A percentile compares a stretch with the other conserved stretches of the same genome.
These are phyloP conservation scores for Teleogryllus occipitalis DNA, from an alignment of 1,140 invertebrate species.

Conservation along the genomic window DNA sequence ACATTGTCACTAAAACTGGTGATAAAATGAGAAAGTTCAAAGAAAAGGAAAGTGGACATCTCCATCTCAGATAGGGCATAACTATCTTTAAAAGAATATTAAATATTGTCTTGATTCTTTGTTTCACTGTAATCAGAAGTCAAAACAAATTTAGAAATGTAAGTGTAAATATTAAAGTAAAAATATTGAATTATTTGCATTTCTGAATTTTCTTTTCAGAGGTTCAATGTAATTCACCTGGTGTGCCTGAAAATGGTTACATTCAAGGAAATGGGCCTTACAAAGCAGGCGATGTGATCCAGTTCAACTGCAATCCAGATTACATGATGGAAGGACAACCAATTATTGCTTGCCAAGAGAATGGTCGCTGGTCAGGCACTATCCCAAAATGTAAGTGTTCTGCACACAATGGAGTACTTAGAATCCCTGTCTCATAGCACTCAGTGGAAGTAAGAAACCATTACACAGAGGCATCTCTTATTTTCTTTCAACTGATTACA, in stretches of 20 bases:
- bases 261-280: conserved; percentile 62
- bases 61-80: too few relatives aligned
- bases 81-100: too few relatives aligned
- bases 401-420: too few relatives aligned
- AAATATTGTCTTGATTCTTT: too few relatives aligned
- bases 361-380: conserved; percentile 74
- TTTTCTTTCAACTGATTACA: too few relatives aligned
- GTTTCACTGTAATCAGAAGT: neutral
- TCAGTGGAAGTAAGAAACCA: too few relatives aligned
- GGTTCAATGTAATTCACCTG: conserved; percentile 63
- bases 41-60: too few relatives aligned
- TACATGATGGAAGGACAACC: conserved; percentile 81
- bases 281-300: conserved; percentile 71
- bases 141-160: conserved; percentile 2
- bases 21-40: too few relatives aligned
- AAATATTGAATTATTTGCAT: neutral
- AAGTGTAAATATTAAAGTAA: neutral
- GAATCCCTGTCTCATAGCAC: too few relatives aligned
- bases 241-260: conserved; percentile 64
- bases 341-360: conserved; percentile 79
- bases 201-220: conserved; percentile 40
- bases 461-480: too few relatives aligned
- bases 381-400: conserved; percentile 76
- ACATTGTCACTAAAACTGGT: too few relatives aligned
- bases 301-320: conserved; percentile 77